Conservation (phyloP, 1,140 invertebrate genomes). For the Lamellibrachia luymesi region DNA sequence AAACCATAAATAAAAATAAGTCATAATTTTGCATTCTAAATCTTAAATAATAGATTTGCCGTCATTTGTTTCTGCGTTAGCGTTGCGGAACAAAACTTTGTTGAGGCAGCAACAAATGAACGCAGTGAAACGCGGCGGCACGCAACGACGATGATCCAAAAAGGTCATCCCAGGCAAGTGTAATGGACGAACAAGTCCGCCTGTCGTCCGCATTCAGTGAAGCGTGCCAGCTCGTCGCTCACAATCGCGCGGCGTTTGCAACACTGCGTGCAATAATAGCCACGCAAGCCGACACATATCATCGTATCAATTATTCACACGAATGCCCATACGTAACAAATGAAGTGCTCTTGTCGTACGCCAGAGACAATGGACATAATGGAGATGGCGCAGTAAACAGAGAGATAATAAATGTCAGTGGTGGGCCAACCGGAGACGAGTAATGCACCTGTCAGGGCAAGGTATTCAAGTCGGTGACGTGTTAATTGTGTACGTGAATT, state of each 20-base stretch:
- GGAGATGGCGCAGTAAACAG: not conserved
- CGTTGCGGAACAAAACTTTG: not conserved
- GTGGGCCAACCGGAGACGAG: not conserved
- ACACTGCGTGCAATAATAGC: not conserved
- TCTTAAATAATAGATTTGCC: not conserved
- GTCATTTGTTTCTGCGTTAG: not conserved
- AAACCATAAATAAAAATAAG: not conserved
- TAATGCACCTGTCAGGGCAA: not conserved
- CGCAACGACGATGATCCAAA: not conserved
- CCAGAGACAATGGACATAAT: not conserved
- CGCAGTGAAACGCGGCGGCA: not conserved
- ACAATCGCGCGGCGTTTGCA: not conserved
- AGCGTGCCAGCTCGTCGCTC: not conserved
- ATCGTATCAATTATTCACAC: not conserved
- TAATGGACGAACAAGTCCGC: too few relatives aligned
- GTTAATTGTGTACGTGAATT: not conserved
- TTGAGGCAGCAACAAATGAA: not conserved
- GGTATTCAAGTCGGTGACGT: not conserved
- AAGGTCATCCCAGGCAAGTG: too few relatives aligned
- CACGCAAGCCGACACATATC: not conserved
- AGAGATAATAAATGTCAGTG: not conserved
- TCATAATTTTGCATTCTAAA: not conserved
- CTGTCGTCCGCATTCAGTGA: not conserved
- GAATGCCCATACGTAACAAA: not conserved
- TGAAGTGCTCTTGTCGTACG: not conserved